A percentile compares a stretch with the other conserved stretches of the same genome.
phyloP scores from a whole-genome alignment of 2,113 vertebrate species.

The Tylochromis polylepis region DNA sequence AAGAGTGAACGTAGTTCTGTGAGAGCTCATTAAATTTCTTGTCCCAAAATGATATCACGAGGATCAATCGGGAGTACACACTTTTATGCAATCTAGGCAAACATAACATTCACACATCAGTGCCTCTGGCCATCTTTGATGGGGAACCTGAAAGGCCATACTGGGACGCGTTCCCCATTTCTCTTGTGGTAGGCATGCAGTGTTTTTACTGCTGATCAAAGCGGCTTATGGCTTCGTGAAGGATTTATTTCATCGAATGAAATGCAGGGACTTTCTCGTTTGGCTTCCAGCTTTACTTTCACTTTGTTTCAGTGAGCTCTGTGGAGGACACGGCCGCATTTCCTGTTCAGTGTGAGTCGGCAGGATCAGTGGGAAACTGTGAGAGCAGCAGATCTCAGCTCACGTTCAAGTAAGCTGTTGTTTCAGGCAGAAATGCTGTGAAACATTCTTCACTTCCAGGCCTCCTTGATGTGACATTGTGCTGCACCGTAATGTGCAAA shows the following conservation, averaged over 20 bases:
- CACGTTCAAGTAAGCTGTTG: constrained; percentile 74
- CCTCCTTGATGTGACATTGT: not conserved
- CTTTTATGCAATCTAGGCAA: not conserved
- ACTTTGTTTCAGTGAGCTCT: constrained; percentile 63
- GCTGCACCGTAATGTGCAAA: not conserved
- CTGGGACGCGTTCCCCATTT: not conserved
- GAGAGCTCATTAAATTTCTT: not conserved
- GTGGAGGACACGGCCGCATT: constrained; percentile 76
- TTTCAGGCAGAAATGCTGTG: not conserved
- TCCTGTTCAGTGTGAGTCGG: constrained; percentile 66
- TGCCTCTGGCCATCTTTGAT: not conserved
- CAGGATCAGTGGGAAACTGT: constrained; percentile 47
- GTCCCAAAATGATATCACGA: not conserved
- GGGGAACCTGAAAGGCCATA: not conserved
- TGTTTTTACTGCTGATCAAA: not conserved
- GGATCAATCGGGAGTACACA: not conserved
- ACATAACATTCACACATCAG: not conserved
- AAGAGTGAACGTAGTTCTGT: not conserved
- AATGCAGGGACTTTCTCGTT: constrained; percentile 4
- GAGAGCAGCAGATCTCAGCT: constrained; percentile 68
- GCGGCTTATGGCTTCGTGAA: not conserved
- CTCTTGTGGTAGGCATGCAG: not conserved
- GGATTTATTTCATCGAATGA: not conserved
- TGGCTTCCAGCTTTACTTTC: constrained; percentile 13
- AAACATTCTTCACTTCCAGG: not conserved